Evolutionary conservation across 2,888 invertebrate species (phyloP), one percentile per base, ranked within the genome.

Genomic region (Acronicta alni): DNA sequence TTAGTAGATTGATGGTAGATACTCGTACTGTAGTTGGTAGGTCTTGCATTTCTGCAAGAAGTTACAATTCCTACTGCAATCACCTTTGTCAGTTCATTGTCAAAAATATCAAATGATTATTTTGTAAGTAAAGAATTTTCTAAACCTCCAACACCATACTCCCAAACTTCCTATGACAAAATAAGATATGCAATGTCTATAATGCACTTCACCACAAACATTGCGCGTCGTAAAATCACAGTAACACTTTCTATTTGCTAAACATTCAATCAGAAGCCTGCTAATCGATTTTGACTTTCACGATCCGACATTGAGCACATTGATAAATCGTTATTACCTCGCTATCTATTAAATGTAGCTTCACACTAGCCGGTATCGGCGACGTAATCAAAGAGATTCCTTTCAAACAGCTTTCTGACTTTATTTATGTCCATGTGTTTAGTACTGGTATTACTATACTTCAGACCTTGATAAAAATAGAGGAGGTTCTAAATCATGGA

Each of bases 201-300:
- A n/a, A n/a, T n/a, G n/a, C n/a, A n/a, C n/a, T 38, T 17, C 66
- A 49, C 38, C 54, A 55, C 23, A 51, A 72, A 65, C 51, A 67
- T 59, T 54, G 51, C 47, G 43, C 51, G 39, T 70, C 44, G 41
- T 57, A 59, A 62, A 41, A 48, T 35, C 45, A 54, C 37, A 57
- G 37, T 51, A 48, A 15, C 39, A 54, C 77, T 77, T 79, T 77
- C 80, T 74, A 79, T 74, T 69, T 59, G 57, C 52, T 64, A 69
- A 73, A 71, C 70, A 73, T 75, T 74, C 67, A 70, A 75, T 74
- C 68, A 70, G 64, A 68, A 54, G 63, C 39, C 65, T 49, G 42
- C 78, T 85, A 84, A 85, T 79, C 79, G 82, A 80, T 80, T 77
- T 76, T 72, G 76, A 81, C 86, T 85, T 86, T 85, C 86, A 84